Base-by-base conservation (phyloP, 2,888 invertebrate genomes). In the Neocrepidodera transversa region DNA sequence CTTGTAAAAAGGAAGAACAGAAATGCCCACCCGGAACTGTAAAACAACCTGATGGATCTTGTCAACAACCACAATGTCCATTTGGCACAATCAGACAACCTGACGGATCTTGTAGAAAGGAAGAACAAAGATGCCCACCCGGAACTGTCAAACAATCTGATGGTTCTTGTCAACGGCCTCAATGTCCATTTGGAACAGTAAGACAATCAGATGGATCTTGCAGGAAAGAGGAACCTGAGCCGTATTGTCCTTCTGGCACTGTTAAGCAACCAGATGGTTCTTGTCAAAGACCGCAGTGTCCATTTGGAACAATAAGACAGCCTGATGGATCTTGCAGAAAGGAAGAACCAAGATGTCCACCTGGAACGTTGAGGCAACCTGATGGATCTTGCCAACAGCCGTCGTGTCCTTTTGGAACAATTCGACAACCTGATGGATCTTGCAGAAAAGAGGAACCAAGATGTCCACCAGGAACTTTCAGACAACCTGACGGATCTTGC, bases 191-290 rank as follows among this genome's bases (percentile, higher is more conserved):
- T 14, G 62, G 62, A 38, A 48, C 47, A 1, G 36, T 56, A 18
- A 17, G 28, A 40, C 30, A 43, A 28, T 26, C 50, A 2, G 47
- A 35, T 36, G 62, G 62, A 2, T 26, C 28, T 8, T 57, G 59
- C 32, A 58, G 49, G 17, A 36, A 23, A 0, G 28, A 53, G 11
- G 10, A 30, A 5, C 23, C 23, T 23, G 6, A 23, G 23, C 23
- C 23, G 3, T n/a, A n/a, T n/a, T 67, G 67, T 57, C 58, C 58
- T n/a, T 38, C 40, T 14, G 66, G 65, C 5, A 47, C 61, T 26
- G 35, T 50, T 11, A 49, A 35, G 7, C 52, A 59, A 17, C 65
- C 64, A 7, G 59, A 57, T 26, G 56, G 56, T 8, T 20, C n/a
- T 11, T 57, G 56, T 10, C 16, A 30, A 36, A 30, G 43, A 28